phyloP scores from a whole-genome alignment of 2,113 vertebrate species.

The Toxotes jaculatrix region DNA sequence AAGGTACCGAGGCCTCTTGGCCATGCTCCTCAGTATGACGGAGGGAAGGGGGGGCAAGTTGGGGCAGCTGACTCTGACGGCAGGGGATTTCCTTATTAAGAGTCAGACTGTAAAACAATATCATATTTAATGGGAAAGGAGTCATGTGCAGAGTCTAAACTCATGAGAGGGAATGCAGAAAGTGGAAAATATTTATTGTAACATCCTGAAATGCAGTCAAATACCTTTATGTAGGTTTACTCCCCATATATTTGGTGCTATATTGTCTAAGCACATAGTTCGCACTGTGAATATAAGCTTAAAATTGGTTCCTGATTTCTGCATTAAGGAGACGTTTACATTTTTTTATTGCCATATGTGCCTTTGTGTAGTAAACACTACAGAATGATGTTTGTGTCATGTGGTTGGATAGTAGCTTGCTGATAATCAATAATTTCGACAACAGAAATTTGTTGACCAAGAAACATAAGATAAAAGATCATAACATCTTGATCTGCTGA shows the following conservation, averaged over 20 bases:
- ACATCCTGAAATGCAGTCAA: conserved; percentile 40
- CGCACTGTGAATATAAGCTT: conserved; percentile 8
- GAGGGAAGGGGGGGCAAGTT: background rate
- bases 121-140: conserved; percentile 49
- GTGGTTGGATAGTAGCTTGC: background rate
- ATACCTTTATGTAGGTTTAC: conserved; percentile 6
- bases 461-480: background rate
- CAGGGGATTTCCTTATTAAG: conserved; percentile 62
- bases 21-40: conserved; percentile 45
- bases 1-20: conserved; percentile 87
- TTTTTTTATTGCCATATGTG: conserved; percentile 11
- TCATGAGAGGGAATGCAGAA: conserved; percentile 18
- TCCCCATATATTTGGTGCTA: conserved; percentile 10
- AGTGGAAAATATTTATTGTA: conserved; percentile 46
- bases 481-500: background rate
- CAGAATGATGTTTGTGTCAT: background rate
- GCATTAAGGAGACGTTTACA: conserved; percentile 11
- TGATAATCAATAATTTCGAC: too few species aligned
- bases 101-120: conserved; percentile 55
- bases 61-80: conserved; percentile 25
- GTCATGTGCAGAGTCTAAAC: conserved; percentile 41
- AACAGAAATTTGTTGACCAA: background rate
- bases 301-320: conserved; percentile 13
- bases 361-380: background rate
- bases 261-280: conserved; percentile 28